Evolutionary conservation across 2,888 invertebrate species (phyloP).

Genomic region (Meteorus colon): DNA sequence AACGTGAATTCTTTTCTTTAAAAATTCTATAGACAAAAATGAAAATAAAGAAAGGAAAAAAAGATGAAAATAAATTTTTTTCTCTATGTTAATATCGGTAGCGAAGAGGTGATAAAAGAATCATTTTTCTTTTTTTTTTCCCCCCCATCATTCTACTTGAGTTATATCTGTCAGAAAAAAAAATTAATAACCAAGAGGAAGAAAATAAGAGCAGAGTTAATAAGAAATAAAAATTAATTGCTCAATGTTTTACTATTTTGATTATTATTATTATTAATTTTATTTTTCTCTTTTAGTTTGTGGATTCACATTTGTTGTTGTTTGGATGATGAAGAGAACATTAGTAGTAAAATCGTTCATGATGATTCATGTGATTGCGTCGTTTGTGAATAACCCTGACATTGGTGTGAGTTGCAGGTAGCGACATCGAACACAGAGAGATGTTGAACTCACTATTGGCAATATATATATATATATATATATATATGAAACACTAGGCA

Average conservation of each 20-base stretch:
- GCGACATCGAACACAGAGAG: background rate
- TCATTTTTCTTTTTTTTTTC: background rate
- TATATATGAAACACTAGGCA: background rate
- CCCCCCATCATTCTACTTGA: no score
- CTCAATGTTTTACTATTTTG: no score
- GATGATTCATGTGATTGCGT: background rate
- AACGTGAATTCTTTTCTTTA: constrained; percentile 5
- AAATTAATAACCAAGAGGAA: background rate
- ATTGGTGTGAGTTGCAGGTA: no score
- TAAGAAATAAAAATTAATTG: no score
- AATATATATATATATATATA: background rate
- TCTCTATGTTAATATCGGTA: background rate
- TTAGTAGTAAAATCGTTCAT: no score
- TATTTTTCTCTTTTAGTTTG: no score
- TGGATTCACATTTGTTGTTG: no score
- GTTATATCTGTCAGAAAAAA: background rate
- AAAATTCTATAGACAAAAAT: background rate
- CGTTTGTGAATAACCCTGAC: background rate
- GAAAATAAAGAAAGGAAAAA: background rate
- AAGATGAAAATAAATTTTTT: background rate
- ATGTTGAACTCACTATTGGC: background rate
- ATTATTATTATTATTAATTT: no score
- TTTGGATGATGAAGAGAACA: no score
- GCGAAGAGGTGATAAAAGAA: background rate
- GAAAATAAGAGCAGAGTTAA: background rate